Percentiles rank a stretch among this genome's conserved stretches.
These are phyloP conservation scores for Chrysopilus asiliformis DNA, from an alignment of 2,888 invertebrate genomes.

Conservation along the genomic window DNA sequence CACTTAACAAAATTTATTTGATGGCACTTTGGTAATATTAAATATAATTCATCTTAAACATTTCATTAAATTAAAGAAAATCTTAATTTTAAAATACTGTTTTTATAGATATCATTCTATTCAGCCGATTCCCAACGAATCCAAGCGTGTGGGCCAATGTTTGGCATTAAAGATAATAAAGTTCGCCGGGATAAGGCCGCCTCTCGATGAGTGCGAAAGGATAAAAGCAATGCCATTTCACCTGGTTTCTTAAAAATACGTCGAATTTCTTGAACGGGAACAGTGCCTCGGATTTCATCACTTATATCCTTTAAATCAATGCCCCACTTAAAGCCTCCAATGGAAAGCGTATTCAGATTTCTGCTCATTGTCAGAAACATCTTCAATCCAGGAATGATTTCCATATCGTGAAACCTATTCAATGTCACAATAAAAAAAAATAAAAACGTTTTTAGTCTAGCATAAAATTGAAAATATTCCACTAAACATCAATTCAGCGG, in stretches of 20 bases:
- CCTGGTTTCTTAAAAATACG: neutral
- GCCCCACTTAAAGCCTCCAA: neutral
- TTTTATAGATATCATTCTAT: too few relatives aligned
- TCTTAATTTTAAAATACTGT: too few relatives aligned
- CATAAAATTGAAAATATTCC: neutral
- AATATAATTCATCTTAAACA: too few relatives aligned
- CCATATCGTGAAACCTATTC: too few relatives aligned
- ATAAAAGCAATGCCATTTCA: neutral
- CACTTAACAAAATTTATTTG: too few relatives aligned
- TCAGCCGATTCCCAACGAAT: slow-evolving; percentile 3
- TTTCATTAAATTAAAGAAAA: too few relatives aligned
- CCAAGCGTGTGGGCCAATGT: slow-evolving; percentile 2
- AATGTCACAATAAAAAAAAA: slow-evolving; percentile 2
- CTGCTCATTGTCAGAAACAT: slow-evolving; percentile 2
- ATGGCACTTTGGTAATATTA: too few relatives aligned
- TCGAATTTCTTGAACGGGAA: neutral
- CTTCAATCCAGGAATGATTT: neutral
- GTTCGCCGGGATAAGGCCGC: slow-evolving; percentile 4
- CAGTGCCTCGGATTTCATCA: neutral
- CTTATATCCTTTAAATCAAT: slow-evolving; percentile 1
- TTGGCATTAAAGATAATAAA: neutral
- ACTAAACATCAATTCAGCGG: neutral
- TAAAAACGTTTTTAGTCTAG: neutral
- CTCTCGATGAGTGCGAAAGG: slow-evolving; percentile 5
- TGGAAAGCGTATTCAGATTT: slow-evolving; percentile 1